Percentiles rank a stretch among this genome's conserved stretches.
These are phyloP conservation scores for Pipa parva DNA, from an alignment of 2,113 vertebrate species.

Conservation along the genomic window DNA sequence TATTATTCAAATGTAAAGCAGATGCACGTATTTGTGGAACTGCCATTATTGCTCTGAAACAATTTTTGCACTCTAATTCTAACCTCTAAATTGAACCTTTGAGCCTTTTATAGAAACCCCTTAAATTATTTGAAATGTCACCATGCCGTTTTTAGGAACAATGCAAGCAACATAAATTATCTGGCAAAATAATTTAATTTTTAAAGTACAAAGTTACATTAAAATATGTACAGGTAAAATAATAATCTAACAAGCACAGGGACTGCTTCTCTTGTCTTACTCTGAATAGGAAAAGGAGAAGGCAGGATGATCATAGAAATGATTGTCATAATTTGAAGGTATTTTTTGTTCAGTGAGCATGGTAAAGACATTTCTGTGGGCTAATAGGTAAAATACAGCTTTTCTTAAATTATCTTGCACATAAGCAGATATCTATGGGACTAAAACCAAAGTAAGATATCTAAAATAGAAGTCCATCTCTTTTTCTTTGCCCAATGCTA, in stretches of 20 bases:
- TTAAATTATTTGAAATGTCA: no score
- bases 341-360: no score
- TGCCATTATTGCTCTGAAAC: no score
- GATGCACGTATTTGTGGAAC: no score
- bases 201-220: neutral
- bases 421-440: neutral
- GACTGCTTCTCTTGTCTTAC: neutral
- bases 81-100: no score
- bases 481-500: conserved; percentile 54
- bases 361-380: no score
- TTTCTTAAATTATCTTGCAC: neutral
- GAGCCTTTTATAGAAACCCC: no score
- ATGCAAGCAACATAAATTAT: neutral
- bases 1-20: no score
- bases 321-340: no score
- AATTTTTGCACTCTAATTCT: no score
- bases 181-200: conserved; percentile 10
- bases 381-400: neutral
- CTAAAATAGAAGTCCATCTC: conserved; percentile 33
- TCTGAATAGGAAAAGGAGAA: neutral
- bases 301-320: no score
- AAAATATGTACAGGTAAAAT: neutral
- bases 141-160: neutral
- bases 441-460: neutral
- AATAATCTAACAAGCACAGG: neutral